Percentiles rank a stretch among this genome's conserved stretches.
phyloP scores from a whole-genome alignment of 64 coral and sea anemone species.

The Stichodactyla mertensii region DNA sequence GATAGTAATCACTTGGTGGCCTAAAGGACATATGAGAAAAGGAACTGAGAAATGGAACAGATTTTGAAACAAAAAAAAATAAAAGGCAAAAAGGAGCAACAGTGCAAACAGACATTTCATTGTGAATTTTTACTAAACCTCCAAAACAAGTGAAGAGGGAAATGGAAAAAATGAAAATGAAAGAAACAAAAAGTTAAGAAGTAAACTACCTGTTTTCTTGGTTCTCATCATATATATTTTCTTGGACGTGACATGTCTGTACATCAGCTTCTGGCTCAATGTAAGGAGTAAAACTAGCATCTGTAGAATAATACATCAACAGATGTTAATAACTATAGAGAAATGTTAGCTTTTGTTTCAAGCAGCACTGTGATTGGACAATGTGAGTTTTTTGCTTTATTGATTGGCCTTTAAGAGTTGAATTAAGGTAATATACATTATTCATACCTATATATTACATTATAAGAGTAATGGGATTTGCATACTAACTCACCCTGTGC shows the following conservation, averaged over 20 bases:
- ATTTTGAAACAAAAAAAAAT: neutral
- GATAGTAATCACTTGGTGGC: slow-evolving; percentile 50
- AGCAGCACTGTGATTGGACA: no score
- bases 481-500: neutral
- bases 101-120: neutral
- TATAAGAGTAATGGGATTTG: neutral
- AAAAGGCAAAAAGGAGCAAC: neutral
- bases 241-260: neutral
- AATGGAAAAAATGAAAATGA: neutral
- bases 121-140: no score
- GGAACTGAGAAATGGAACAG: neutral
- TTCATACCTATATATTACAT: no score
- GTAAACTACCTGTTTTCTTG: slow-evolving; percentile 37
- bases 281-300: neutral
- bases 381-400: no score
- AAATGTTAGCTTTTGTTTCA: no score
- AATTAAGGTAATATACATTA: no score
- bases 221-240: slow-evolving; percentile 14
- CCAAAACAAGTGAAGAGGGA: no score
- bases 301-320: neutral
- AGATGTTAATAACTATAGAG: neutral
- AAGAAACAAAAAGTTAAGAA: neutral
- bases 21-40: slow-evolving; percentile 8
- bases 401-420: no score
- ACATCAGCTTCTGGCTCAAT: neutral